Percentiles rank a stretch among this genome's conserved stretches.
Conservation (phyloP, 2,888 invertebrate genomes). For the Smittia aterrima region DNA sequence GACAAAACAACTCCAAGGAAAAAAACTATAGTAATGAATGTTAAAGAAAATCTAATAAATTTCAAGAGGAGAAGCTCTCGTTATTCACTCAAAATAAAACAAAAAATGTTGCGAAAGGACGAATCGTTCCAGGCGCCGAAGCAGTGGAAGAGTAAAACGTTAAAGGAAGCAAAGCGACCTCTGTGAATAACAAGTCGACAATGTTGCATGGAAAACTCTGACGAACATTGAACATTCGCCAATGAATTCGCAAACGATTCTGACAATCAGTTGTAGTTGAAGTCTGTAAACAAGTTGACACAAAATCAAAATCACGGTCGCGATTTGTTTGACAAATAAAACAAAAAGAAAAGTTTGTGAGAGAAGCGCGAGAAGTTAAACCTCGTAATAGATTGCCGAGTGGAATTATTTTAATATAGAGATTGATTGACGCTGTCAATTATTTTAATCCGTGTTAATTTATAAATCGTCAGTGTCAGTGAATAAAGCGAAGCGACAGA, state of each 20-base stretch:
- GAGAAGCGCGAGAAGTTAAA: not conserved
- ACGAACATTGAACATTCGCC: not conserved
- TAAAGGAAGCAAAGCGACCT: not conserved
- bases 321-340: not conserved
- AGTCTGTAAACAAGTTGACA: slow-evolving; percentile 17
- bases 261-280: not conserved
- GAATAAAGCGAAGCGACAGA: not conserved
- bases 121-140: too few relatives aligned
- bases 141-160: too few relatives aligned
- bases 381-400: not conserved
- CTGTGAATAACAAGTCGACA: not conserved
- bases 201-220: not conserved
- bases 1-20: not conserved
- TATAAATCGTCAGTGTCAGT: slow-evolving; percentile 6
- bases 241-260: not conserved
- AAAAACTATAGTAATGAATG: slow-evolving; percentile 8
- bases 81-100: not conserved
- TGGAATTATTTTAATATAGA: slow-evolving; percentile 9
- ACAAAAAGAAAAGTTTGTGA: not conserved
- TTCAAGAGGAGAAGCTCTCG: not conserved
- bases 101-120: not conserved
- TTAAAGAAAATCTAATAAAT: slow-evolving; percentile 2
- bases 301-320: not conserved
- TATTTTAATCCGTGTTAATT: slow-evolving; percentile 30
- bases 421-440: slow-evolving; percentile 31